These are phyloP conservation scores for Catharus bicknelli DNA, from an alignment of 2,113 vertebrate species.

Conservation along the genomic window DNA sequence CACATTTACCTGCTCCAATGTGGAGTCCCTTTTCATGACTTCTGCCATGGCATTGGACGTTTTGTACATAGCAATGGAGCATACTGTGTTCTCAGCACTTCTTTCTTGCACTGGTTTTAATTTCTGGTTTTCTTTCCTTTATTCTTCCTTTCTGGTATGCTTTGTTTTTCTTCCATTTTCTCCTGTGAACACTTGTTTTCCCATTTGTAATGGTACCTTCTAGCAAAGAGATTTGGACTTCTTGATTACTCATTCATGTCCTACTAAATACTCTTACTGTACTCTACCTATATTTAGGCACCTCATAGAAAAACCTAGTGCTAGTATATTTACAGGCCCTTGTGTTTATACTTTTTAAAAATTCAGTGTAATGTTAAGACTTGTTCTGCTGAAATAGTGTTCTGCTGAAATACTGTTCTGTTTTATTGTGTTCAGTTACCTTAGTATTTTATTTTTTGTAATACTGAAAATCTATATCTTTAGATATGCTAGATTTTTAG, in stretches of 20 bases:
- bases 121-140: background rate
- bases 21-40: background rate
- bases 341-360: background rate
- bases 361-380: background rate
- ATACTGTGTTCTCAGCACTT: background rate
- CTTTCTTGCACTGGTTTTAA: background rate
- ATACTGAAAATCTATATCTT: background rate
- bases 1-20: background rate
- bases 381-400: background rate
- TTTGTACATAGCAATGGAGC: background rate
- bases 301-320: background rate
- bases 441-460: background rate
- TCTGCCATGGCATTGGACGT: fast-evolving
- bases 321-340: background rate
- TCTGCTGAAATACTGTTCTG: background rate
- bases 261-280: background rate
- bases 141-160: background rate
- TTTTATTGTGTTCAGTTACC: background rate
- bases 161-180: background rate
- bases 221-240: background rate
- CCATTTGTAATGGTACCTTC: background rate
- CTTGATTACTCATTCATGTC: background rate
- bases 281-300: no score
- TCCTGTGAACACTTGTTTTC: background rate
- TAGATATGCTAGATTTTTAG: background rate